A percentile compares a stretch with the other conserved stretches of the same genome.
These are phyloP conservation scores for Phyllostomus discolor DNA, from an alignment of 2,113 vertebrate genomes.

Conservation along the genomic window DNA sequence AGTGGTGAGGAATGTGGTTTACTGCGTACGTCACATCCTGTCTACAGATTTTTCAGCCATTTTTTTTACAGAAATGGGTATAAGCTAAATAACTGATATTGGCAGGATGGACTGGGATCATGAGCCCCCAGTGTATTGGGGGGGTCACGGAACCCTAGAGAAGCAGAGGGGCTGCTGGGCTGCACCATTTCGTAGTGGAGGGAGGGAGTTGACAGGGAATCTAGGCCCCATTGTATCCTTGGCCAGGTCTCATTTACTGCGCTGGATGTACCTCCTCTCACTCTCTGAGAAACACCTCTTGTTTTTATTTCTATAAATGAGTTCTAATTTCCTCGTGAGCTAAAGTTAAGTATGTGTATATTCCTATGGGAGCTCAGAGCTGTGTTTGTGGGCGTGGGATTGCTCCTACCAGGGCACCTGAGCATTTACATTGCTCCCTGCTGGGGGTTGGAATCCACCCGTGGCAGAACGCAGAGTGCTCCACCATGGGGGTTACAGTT, in stretches of 20 bases:
- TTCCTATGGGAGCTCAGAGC: background rate
- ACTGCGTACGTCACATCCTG: background rate
- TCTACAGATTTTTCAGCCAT: background rate
- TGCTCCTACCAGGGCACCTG: background rate
- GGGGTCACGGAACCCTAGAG: background rate
- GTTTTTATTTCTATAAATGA: slow-evolving; percentile 14
- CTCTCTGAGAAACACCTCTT: background rate
- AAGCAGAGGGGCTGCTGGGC: background rate
- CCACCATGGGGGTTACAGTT: background rate
- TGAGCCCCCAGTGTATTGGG: background rate
- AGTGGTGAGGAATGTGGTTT: background rate
- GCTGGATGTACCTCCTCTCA: background rate
- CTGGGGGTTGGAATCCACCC: background rate
- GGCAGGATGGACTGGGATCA: background rate
- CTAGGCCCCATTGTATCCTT: background rate
- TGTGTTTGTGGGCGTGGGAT: background rate
- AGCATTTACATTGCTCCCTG: slow-evolving; percentile 9
- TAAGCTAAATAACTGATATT: background rate
- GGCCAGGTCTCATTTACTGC: background rate
- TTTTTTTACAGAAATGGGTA: background rate
- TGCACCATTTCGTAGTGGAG: background rate
- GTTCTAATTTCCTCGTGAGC: background rate
- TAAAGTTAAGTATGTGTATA: background rate
- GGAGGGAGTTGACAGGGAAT: background rate
- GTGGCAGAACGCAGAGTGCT: background rate